Conservation (phyloP, 1,140 invertebrate species). For the Aphelinus atriplicis region DNA sequence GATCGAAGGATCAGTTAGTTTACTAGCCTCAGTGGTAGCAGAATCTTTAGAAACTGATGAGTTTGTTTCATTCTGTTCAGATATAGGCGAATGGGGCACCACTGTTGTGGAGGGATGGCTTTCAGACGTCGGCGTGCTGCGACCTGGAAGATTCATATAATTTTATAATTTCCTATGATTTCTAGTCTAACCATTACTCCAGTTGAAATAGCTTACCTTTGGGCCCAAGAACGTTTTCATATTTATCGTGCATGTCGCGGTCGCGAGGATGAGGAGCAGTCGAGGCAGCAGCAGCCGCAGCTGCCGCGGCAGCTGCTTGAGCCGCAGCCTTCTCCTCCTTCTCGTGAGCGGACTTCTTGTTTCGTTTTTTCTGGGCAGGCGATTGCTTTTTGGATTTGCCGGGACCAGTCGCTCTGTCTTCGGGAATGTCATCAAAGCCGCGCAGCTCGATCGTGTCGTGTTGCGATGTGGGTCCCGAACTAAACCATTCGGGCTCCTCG, state of each 20-base stretch:
- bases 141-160: constrained; percentile 25
- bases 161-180: too few species aligned
- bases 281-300: constrained; percentile 28
- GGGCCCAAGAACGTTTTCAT: constrained; percentile 53
- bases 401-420: constrained; percentile 59
- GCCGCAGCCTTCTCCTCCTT: constrained; percentile 47
- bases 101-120: constrained; percentile 51
- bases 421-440: constrained; percentile 84
- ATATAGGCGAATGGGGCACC: constrained; percentile 59
- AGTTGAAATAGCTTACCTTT: constrained; percentile 46
- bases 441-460: constrained; percentile 92
- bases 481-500: constrained; percentile 82
- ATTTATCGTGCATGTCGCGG: not conserved
- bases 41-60: constrained; percentile 47
- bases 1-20: constrained; percentile 44
- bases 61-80: constrained; percentile 49
- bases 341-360: constrained; percentile 50
- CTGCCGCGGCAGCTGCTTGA: constrained; percentile 17
- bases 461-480: constrained; percentile 87
- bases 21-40: constrained; percentile 43
- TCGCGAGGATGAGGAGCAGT: not conserved
- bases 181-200: too few species aligned
- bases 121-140: constrained; percentile 59
- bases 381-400: constrained; percentile 63
- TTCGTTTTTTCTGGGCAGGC: constrained; percentile 61